Conservation (phyloP, 2,113 vertebrate species). For the Hylia prasina region DNA sequence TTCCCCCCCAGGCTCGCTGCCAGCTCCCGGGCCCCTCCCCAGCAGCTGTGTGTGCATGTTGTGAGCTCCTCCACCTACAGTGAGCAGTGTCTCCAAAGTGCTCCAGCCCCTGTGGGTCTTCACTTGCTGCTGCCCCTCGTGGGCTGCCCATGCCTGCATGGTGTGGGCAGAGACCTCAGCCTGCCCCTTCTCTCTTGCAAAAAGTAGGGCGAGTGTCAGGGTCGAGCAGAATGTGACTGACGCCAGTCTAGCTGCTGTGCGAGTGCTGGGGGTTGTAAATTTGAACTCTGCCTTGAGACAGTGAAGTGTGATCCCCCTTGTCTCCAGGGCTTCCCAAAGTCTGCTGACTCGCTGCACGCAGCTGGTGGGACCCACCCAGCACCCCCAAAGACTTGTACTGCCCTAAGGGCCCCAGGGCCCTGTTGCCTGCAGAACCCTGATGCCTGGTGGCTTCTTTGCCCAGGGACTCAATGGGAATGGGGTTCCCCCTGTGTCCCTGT, state of each 20-base stretch:
- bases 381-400: not conserved
- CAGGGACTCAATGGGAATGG: not conserved
- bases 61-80: not conserved
- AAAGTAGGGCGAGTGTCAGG: rapidly evolving
- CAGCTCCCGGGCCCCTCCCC: not conserved
- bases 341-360: rapidly evolving
- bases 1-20: not conserved
- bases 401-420: not conserved
- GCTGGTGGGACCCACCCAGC: not conserved
- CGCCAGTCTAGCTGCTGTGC: rapidly evolving
- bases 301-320: not conserved
- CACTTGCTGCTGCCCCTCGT: rapidly evolving
- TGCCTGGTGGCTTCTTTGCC: not conserved
- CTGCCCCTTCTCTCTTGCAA: not conserved
- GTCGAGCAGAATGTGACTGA: rapidly evolving
- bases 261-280: not conserved
- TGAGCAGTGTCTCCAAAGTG: not conserved
- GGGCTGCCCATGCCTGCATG: rapidly evolving
- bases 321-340: not conserved
- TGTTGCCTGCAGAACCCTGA: not conserved
- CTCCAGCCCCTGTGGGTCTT: not conserved
- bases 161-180: rapidly evolving
- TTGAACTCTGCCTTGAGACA: not conserved
- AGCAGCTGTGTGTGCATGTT: rapidly evolving
- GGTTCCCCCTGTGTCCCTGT: not conserved